A percentile compares a stretch with the other conserved stretches of the same genome.
phyloP scores from a whole-genome alignment of 92 coral and sea anemone species.

The Diadumene lineata region DNA sequence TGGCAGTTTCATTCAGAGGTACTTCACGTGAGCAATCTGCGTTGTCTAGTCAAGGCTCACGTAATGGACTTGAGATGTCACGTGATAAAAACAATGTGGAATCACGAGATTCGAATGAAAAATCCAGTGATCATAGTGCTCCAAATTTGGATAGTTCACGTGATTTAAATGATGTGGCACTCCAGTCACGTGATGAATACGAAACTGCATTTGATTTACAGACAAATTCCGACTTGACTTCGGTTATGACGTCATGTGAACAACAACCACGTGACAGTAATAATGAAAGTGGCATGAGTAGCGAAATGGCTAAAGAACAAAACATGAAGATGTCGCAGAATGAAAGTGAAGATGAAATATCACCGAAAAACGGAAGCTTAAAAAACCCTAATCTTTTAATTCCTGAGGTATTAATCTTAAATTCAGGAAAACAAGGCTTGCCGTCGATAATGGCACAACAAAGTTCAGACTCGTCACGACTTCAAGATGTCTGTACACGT shows the following conservation, averaged over 20 bases:
- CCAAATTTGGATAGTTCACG: not conserved
- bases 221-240: too few species aligned
- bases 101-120: not conserved
- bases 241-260: not conserved
- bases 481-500: too few species aligned
- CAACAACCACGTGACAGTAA: not conserved
- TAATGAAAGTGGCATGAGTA: not conserved
- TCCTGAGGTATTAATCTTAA: not conserved
- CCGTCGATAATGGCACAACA: not conserved
- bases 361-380: not conserved
- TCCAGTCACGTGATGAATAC: constrained; percentile 4
- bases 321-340: not conserved
- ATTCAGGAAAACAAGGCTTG: too few species aligned
- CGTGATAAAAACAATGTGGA: not conserved
- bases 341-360: not conserved
- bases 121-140: not conserved
- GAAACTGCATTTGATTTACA: not conserved
- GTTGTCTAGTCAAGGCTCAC: not conserved
- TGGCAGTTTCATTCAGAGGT: not conserved
- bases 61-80: not conserved
- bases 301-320: not conserved
- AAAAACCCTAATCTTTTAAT: not conserved
- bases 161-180: not conserved
- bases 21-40: constrained; percentile 2
- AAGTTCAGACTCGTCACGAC: too few species aligned